phyloP scores from a whole-genome alignment of 2,888 invertebrate species.

The Tetanocera ferruginea region DNA sequence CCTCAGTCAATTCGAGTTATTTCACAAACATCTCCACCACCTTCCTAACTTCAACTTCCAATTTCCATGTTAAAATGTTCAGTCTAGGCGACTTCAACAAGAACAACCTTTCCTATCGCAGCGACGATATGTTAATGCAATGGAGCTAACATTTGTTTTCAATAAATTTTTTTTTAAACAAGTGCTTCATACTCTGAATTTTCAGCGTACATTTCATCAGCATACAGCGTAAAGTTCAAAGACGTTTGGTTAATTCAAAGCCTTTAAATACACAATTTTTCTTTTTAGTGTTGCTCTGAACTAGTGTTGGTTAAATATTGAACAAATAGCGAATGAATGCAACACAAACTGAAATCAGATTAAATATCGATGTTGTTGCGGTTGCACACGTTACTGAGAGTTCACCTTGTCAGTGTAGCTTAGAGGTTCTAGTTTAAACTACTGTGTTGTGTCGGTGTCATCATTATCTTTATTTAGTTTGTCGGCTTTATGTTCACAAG shows the following conservation, averaged over 20 bases:
- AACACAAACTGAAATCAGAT: slow-evolving; percentile 13
- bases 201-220: too few species aligned
- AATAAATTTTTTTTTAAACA: too few species aligned
- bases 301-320: slow-evolving; percentile 12
- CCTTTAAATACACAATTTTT: background rate
- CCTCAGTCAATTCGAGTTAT: too few species aligned
- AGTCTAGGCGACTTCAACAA: too few species aligned
- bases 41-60: too few species aligned
- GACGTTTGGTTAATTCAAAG: background rate
- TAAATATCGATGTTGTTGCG: slow-evolving; percentile 26
- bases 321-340: slow-evolving; percentile 4
- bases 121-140: too few species aligned
- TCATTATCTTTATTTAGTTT: background rate
- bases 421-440: background rate
- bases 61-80: too few species aligned
- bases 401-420: background rate
- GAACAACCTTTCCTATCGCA: too few species aligned
- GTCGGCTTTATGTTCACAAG: slow-evolving; percentile 32
- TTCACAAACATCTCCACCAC: too few species aligned
- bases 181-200: background rate
- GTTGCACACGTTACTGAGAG: slow-evolving; percentile 52
- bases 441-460: background rate
- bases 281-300: background rate
- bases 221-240: background rate
- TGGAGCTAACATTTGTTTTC: too few species aligned